phyloP scores from a whole-genome alignment of 2,888 invertebrate genomes.

The Nebria brevicollis region DNA sequence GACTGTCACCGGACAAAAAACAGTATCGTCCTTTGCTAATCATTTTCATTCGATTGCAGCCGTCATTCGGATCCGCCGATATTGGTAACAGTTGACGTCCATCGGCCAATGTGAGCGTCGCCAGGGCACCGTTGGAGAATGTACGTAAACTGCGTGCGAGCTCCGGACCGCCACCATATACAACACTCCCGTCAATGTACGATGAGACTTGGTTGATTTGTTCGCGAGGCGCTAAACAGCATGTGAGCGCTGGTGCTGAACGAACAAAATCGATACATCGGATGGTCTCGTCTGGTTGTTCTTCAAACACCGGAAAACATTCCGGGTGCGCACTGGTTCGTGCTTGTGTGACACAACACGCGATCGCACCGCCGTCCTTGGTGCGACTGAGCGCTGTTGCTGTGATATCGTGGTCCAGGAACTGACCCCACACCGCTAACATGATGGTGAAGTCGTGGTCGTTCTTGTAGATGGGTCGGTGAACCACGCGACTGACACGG shows the following conservation, averaged over 20 bases:
- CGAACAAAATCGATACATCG: slow-evolving; percentile 89
- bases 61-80: slow-evolving; percentile 76
- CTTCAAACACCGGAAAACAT: slow-evolving; percentile 80
- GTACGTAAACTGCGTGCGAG: slow-evolving; percentile 66
- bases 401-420: slow-evolving; percentile 88
- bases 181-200: slow-evolving; percentile 84
- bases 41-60: slow-evolving; percentile 79
- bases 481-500: slow-evolving; percentile 77
- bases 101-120: slow-evolving; percentile 71
- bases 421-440: slow-evolving; percentile 90
- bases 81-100: slow-evolving; percentile 77
- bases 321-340: slow-evolving; percentile 72
- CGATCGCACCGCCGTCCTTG: slow-evolving; percentile 74
- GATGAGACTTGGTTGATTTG: slow-evolving; percentile 84
- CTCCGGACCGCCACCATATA: slow-evolving; percentile 76
- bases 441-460: slow-evolving; percentile 84
- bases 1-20: slow-evolving; percentile 77
- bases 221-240: slow-evolving; percentile 81
- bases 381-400: slow-evolving; percentile 83
- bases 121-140: slow-evolving; percentile 69
- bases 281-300: slow-evolving; percentile 74
- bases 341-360: slow-evolving; percentile 70
- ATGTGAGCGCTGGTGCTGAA: slow-evolving; percentile 81
- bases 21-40: slow-evolving; percentile 79
- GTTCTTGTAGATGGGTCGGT: slow-evolving; percentile 76